phyloP scores from a whole-genome alignment of 2,113 vertebrate genomes.

The Heloderma charlesbogerti region DNA sequence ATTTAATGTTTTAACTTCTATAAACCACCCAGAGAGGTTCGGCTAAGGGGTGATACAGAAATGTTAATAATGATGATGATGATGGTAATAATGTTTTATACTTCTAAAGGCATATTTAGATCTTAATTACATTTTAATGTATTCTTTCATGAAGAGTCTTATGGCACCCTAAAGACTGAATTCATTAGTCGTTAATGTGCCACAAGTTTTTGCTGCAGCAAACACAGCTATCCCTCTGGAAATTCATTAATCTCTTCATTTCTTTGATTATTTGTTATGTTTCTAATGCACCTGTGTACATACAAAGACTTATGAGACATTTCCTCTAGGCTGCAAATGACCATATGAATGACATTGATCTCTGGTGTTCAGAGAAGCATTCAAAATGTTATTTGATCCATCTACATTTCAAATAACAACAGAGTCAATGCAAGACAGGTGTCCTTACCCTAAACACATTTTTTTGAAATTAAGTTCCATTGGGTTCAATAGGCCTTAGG shows the following conservation, averaged over 20 bases:
- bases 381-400: background rate
- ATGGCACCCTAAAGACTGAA: background rate
- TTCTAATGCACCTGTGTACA: background rate
- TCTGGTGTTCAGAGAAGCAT: background rate
- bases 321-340: background rate
- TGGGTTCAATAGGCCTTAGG: background rate
- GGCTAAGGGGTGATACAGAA: too few relatives aligned
- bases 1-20: too few relatives aligned
- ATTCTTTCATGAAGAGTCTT: background rate
- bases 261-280: background rate
- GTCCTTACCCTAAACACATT: background rate
- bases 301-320: background rate
- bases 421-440: background rate
- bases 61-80: too few relatives aligned
- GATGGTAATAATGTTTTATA: background rate
- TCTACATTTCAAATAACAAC: background rate
- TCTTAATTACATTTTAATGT: background rate
- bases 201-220: background rate
- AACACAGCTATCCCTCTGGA: background rate
- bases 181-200: background rate
- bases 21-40: too few relatives aligned
- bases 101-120: slow-evolving; percentile 7
- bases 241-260: background rate
- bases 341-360: background rate
- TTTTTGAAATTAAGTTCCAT: background rate